These are phyloP conservation scores for Geopemphigus sp. DNA, from an alignment of 1,140 invertebrate genomes.

Conservation along the genomic window DNA sequence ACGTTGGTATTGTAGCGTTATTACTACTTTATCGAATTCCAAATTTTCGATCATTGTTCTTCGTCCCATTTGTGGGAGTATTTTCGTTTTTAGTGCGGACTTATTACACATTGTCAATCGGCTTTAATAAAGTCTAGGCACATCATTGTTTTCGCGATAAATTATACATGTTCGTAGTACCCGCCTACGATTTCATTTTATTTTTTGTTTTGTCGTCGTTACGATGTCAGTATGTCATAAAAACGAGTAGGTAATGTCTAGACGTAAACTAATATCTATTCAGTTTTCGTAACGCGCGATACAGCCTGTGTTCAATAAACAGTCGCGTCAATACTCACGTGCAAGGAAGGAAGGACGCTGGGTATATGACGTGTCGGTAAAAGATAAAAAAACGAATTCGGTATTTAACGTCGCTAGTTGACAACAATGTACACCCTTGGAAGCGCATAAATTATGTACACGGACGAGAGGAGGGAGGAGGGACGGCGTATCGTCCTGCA, in stretches of 20 bases:
- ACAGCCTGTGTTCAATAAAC: background rate
- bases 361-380: background rate
- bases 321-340: background rate
- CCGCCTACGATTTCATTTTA: too few relatives aligned
- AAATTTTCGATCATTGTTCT: too few relatives aligned
- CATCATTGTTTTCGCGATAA: too few relatives aligned
- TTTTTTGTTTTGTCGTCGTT: too few relatives aligned
- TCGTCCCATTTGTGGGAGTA: too few relatives aligned
- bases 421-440: background rate
- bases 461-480: background rate
- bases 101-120: too few relatives aligned
- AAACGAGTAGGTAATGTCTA: constrained; percentile 10
- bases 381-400: background rate
- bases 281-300: background rate
- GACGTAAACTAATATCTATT: constrained; percentile 28
- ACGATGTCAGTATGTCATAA: background rate
- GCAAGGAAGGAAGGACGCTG: background rate
- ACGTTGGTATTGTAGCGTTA: too few relatives aligned
- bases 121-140: too few relatives aligned
- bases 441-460: background rate
- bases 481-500: background rate
- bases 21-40: too few relatives aligned
- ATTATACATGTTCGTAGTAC: too few relatives aligned
- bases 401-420: background rate
- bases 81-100: too few relatives aligned